phyloP scores from a whole-genome alignment of 2,797 vertebrate genomes.

The Acrossocheilus wenchowensis region DNA sequence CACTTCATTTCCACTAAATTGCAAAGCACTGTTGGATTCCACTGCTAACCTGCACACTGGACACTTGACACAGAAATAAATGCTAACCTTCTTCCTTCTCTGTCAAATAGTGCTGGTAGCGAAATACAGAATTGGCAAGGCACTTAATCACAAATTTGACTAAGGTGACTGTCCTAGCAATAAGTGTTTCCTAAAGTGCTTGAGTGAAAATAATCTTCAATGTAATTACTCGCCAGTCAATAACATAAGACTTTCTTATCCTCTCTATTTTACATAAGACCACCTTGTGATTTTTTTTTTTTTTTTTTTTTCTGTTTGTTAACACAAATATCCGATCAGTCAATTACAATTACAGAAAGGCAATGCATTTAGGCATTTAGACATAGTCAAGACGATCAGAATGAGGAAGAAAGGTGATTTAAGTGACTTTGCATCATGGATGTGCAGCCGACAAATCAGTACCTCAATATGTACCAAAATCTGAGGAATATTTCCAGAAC shows the following conservation, averaged over 20 bases:
- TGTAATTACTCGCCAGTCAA: background rate
- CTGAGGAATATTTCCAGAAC: too few species aligned
- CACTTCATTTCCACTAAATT: slow-evolving; percentile 47
- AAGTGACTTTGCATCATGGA: too few species aligned
- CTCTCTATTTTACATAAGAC: background rate
- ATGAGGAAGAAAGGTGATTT: too few species aligned
- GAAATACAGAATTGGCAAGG: background rate
- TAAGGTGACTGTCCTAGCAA: background rate
- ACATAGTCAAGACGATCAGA: too few species aligned
- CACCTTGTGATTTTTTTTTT: background rate
- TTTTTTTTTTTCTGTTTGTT: too few species aligned
- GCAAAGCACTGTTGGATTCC: slow-evolving; percentile 36
- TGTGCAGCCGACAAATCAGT: too few species aligned
- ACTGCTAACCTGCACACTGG: slow-evolving; percentile 15
- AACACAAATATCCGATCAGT: too few species aligned
- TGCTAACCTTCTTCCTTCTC: background rate
- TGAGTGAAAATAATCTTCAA: background rate
- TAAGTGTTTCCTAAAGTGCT: background rate
- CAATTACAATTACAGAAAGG: too few species aligned
- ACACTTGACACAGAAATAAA: background rate
- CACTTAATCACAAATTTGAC: background rate
- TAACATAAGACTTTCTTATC: background rate
- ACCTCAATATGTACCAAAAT: too few species aligned
- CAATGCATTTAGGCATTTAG: too few species aligned
- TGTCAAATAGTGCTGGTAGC: background rate